phyloP scores from a whole-genome alignment of 2,113 vertebrate species.

The Cynopterus brachyotis region DNA sequence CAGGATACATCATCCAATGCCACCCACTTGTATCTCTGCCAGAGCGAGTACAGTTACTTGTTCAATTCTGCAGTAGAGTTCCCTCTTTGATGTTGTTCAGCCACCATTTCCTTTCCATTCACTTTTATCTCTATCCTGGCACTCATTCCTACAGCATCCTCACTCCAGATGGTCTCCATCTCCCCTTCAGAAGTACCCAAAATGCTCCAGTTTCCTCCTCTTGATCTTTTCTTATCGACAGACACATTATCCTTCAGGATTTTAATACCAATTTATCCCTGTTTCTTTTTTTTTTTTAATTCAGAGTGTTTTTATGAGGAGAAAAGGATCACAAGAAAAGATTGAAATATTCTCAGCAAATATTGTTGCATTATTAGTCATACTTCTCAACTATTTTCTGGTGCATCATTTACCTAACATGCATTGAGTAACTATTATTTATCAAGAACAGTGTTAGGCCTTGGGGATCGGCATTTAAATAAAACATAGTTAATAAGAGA shows the following conservation, averaged over 20 bases:
- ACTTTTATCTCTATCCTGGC: slow-evolving; percentile 90
- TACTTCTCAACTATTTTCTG: slow-evolving; percentile 60
- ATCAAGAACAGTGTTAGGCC: not conserved
- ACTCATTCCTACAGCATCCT: slow-evolving; percentile 85
- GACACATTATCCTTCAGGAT: slow-evolving; percentile 81
- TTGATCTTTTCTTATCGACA: slow-evolving; percentile 85
- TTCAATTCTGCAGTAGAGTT: slow-evolving; percentile 75
- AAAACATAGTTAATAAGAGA: not conserved
- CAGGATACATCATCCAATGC: slow-evolving; percentile 59
- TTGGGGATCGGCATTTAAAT: not conserved
- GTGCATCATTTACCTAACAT: not conserved
- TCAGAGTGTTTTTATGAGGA: not conserved
- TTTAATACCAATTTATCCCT: slow-evolving; percentile 76
- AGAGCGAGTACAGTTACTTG: slow-evolving; percentile 76
- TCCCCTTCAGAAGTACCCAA: slow-evolving; percentile 85
- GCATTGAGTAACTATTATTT: not conserved
- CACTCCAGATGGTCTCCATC: slow-evolving; percentile 89
- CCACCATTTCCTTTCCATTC: slow-evolving; percentile 85
- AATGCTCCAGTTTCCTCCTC: slow-evolving; percentile 86
- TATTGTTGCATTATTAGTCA: slow-evolving; percentile 48
- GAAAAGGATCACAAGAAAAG: slow-evolving; percentile 57
- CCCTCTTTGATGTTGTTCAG: slow-evolving; percentile 86
- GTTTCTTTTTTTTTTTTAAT: not conserved
- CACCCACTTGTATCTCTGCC: slow-evolving; percentile 78
- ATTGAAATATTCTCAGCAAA: slow-evolving; percentile 59